phyloP scores from a whole-genome alignment of 2,113 vertebrate genomes.

The Pipa parva region DNA sequence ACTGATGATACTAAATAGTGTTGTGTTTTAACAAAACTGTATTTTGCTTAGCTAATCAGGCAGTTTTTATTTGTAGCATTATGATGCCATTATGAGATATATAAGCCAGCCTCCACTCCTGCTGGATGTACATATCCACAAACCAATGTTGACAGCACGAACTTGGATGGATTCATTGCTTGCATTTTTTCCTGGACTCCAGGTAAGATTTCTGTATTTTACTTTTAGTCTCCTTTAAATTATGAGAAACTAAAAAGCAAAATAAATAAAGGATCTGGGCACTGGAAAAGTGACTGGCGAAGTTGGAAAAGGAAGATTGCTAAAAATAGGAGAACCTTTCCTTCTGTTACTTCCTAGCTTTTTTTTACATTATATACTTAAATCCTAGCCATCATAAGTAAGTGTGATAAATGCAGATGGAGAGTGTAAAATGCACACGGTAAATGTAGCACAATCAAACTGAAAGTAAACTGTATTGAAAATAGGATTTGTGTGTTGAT shows the following conservation, averaged over 20 bases:
- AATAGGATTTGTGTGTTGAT: too few species aligned
- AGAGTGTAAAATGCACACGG: too few species aligned
- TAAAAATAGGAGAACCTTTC: too few species aligned
- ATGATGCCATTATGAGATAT: conserved; percentile 97
- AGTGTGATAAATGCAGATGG: too few species aligned
- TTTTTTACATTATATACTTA: background rate
- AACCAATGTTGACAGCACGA: conserved; percentile 91
- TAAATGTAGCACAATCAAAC: too few species aligned
- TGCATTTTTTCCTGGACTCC: conserved; percentile 94
- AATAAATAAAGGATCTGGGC: too few species aligned
- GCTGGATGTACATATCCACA: conserved; percentile 95
- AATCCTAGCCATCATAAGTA: background rate
- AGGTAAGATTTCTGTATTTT: conserved; percentile 64
- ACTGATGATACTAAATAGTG: background rate
- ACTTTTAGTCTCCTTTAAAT: too few species aligned
- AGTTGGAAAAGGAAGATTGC: too few species aligned
- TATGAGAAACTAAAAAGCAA: too few species aligned
- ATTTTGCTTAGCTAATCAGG: background rate
- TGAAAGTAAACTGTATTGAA: too few species aligned
- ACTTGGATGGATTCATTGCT: conserved; percentile 98
- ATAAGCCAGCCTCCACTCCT: conserved; percentile 96
- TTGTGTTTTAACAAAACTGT: background rate
- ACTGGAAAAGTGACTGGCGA: too few species aligned
- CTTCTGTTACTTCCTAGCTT: background rate
- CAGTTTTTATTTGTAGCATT: conserved; percentile 72